A percentile compares a stretch with the other conserved stretches of the same genome.
phyloP scores from a whole-genome alignment of 2,888 invertebrate genomes.

The Elmis aenea region DNA sequence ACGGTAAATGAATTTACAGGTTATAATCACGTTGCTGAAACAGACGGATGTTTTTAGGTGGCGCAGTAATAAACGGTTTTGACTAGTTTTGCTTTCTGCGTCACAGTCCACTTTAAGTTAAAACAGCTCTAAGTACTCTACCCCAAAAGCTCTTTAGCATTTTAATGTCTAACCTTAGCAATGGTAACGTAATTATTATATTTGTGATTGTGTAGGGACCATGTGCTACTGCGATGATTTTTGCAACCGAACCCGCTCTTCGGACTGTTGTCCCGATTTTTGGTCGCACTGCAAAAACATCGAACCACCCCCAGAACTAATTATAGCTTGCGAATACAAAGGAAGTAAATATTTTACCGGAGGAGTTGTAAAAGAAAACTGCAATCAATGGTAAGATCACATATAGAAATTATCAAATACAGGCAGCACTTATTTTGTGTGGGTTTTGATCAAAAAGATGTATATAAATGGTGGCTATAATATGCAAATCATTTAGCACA shows the following conservation, averaged over 20 bases:
- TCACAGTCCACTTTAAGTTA: too few relatives aligned
- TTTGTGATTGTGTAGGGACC: too few relatives aligned
- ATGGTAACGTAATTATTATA: too few relatives aligned
- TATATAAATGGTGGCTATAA: too few relatives aligned
- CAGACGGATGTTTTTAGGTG: too few relatives aligned
- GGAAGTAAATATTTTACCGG: constrained; percentile 50
- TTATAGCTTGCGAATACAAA: constrained; percentile 51
- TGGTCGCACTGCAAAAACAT: constrained; percentile 63
- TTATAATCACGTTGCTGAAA: too few relatives aligned
- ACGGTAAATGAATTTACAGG: too few relatives aligned
- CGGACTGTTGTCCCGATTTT: constrained; percentile 94
- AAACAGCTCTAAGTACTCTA: too few relatives aligned
- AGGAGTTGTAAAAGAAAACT: constrained; percentile 57
- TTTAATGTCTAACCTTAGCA: too few relatives aligned
- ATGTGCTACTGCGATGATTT: constrained; percentile 93
- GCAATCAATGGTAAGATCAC: constrained; percentile 67
- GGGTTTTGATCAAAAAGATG: not conserved
- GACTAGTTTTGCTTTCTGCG: too few relatives aligned
- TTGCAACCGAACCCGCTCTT: constrained; percentile 67
- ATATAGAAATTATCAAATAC: constrained; percentile 1
- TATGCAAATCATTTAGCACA: not conserved
- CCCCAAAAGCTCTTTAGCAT: too few relatives aligned
- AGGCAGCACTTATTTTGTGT: not conserved
- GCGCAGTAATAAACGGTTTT: too few relatives aligned
- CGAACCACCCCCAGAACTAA: constrained; percentile 24